Percentiles rank a stretch among this genome's conserved stretches.
Conservation (phyloP, 2,113 vertebrate species). For the Deroptyus accipitrinus region DNA sequence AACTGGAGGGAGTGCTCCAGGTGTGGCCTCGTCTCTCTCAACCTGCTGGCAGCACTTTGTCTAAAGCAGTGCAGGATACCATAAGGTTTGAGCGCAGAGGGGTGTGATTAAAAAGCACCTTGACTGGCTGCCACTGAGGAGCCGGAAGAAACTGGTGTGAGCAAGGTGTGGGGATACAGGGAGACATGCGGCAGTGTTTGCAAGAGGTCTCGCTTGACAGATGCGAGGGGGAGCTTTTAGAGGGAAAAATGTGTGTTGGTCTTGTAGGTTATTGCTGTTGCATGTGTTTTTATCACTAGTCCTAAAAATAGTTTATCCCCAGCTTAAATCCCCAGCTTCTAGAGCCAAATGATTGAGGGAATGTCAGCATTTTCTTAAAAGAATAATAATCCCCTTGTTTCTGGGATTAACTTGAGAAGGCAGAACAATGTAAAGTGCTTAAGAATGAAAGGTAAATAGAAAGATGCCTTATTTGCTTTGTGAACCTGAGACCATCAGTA, state of each 20-base stretch:
- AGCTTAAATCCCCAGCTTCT: neutral
- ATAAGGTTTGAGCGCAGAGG: neutral
- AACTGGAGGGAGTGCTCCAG: neutral
- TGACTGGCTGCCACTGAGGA: neutral
- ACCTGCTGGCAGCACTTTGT: accelerated
- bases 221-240: neutral
- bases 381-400: neutral
- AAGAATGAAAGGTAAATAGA: neutral
- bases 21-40: neutral
- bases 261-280: neutral
- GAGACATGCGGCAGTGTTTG: neutral
- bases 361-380: neutral
- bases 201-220: neutral
- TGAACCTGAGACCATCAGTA: neutral
- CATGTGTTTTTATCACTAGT: neutral
- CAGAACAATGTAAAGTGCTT: neutral
- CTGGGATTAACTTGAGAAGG: neutral
- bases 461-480: neutral
- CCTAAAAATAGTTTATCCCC: neutral
- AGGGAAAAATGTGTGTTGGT: neutral
- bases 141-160: neutral
- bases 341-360: neutral
- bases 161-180: neutral
- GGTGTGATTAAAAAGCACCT: neutral
- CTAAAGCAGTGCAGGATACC: neutral